Conservation (phyloP, 2,888 invertebrate genomes). For the Megastigmus dorsalis region DNA sequence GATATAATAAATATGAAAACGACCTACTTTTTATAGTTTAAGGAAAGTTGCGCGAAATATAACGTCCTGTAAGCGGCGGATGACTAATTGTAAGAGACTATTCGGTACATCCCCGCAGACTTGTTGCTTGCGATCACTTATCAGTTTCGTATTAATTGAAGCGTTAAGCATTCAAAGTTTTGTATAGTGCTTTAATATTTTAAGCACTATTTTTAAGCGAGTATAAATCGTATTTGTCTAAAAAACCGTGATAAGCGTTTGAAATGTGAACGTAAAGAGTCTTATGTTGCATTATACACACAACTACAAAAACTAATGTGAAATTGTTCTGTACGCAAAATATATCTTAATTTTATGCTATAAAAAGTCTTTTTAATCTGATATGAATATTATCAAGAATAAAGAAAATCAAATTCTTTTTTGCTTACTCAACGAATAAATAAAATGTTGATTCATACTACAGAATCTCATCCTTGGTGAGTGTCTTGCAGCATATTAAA, state of each 20-base stretch:
- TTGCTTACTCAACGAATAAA: background rate
- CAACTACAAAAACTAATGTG: too few species aligned
- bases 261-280: too few species aligned
- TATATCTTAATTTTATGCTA: slow-evolving; percentile 3
- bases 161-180: too few species aligned
- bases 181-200: too few species aligned
- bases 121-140: slow-evolving; percentile 18
- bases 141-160: too few species aligned
- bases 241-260: too few species aligned
- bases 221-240: too few species aligned
- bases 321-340: too few species aligned
- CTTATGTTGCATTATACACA: too few species aligned
- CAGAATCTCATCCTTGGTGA: background rate
- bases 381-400: too few species aligned
- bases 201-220: too few species aligned
- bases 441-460: background rate
- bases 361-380: too few species aligned
- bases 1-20: slow-evolving; percentile 21
- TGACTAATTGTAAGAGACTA: slow-evolving; percentile 25
- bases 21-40: slow-evolving; percentile 16
- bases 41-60: slow-evolving; percentile 15
- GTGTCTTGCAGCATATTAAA: slow-evolving; percentile 4
- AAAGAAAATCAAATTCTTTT: background rate
- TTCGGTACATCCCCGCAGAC: background rate
- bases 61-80: background rate